Conservation (phyloP, 2,888 invertebrate genomes). For the Argyra leucocephala region DNA sequence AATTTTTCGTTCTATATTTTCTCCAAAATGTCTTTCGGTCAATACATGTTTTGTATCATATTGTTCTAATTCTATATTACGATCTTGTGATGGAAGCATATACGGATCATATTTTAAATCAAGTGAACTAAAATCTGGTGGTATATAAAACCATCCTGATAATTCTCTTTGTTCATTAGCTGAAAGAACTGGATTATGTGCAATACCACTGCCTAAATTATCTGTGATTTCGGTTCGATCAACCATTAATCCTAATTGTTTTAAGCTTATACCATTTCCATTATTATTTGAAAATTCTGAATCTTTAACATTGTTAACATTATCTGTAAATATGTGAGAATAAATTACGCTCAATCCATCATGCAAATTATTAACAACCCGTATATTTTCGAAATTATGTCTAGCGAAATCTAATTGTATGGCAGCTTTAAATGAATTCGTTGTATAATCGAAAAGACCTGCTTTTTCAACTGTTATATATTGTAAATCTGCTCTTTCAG, state of each 20-base stretch:
- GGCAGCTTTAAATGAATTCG: slow-evolving; percentile 78
- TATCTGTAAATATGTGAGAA: slow-evolving; percentile 82
- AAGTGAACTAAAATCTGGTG: slow-evolving; percentile 54
- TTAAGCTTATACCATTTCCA: slow-evolving; percentile 82
- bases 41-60: slow-evolving; percentile 73
- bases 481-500: slow-evolving; percentile 78
- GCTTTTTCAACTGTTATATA: slow-evolving; percentile 83
- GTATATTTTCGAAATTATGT: slow-evolving; percentile 71
- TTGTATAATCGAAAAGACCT: slow-evolving; percentile 86
- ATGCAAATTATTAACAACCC: slow-evolving; percentile 74
- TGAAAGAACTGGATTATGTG: slow-evolving; percentile 82
- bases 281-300: slow-evolving; percentile 75
- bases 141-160: slow-evolving; percentile 80
- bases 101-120: slow-evolving; percentile 67
- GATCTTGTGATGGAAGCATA: slow-evolving; percentile 55
- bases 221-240: slow-evolving; percentile 69
- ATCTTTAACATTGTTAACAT: slow-evolving; percentile 70
- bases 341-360: slow-evolving; percentile 91
- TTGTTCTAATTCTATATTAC: slow-evolving; percentile 54
- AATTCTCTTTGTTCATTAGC: slow-evolving; percentile 79
- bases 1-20: slow-evolving; percentile 50
- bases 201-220: slow-evolving; percentile 78
- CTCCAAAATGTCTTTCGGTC: slow-evolving; percentile 56
- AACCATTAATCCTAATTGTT: slow-evolving; percentile 75
- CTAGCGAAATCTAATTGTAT: slow-evolving; percentile 78